A percentile compares a stretch with the other conserved stretches of the same genome.
Conservation (phyloP, 2,888 invertebrate species). For the Labia minor region DNA sequence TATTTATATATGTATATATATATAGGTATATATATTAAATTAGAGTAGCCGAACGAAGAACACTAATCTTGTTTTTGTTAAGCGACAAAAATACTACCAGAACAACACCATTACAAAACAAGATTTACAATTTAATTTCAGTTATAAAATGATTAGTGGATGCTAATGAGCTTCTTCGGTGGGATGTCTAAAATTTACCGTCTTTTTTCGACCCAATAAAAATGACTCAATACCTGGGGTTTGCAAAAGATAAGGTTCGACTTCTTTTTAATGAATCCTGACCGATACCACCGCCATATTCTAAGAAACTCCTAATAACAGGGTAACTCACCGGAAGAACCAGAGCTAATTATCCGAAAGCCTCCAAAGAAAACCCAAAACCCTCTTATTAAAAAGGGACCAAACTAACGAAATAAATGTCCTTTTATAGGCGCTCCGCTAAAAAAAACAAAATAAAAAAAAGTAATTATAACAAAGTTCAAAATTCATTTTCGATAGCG, state of each 20-base stretch:
- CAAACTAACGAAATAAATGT: not conserved
- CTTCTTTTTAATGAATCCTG: not conserved
- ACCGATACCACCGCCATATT: not conserved
- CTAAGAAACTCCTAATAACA: not conserved
- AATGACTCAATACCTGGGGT: not conserved
- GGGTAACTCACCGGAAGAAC: not conserved
- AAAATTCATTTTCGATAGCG: constrained; percentile 4
- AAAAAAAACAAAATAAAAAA: not conserved
- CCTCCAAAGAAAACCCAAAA: not conserved
- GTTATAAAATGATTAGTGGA: not conserved
- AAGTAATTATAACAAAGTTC: constrained; percentile 3
- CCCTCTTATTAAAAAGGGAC: constrained; percentile 9
- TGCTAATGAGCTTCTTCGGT: constrained; percentile 13
- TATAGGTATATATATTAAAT: no score
- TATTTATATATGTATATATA: no score
- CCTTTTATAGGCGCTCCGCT: not conserved
- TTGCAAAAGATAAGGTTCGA: not conserved
- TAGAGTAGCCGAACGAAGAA: no score
- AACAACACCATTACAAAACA: not conserved
- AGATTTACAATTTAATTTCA: constrained; percentile 17
- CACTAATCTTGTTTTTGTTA: not conserved
- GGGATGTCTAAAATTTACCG: not conserved
- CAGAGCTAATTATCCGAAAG: not conserved
- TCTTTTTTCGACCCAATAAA: not conserved
- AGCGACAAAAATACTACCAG: not conserved